Conservation (phyloP, 2,113 vertebrate species). For the Takifugu bimaculatus region DNA sequence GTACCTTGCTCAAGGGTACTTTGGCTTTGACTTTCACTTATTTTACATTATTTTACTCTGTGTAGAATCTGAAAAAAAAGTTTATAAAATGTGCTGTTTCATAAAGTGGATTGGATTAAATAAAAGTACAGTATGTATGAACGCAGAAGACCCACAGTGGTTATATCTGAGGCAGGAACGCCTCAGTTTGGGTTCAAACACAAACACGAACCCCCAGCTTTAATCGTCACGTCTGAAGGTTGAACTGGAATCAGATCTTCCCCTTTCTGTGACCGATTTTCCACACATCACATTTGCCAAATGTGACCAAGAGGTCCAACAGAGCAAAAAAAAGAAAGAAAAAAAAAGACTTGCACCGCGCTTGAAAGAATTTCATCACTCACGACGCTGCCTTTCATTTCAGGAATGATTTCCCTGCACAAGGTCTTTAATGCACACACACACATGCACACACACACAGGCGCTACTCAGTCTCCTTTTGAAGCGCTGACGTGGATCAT, state of each 20-base stretch:
- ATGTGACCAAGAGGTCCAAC: slow-evolving; percentile 56
- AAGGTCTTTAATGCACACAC: slow-evolving; percentile 44
- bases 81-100: too few relatives aligned
- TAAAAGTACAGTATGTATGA: too few relatives aligned
- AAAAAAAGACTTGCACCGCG: slow-evolving; percentile 57
- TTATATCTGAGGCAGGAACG: too few relatives aligned
- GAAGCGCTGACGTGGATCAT: slow-evolving; percentile 26
- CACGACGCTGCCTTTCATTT: slow-evolving; percentile 62
- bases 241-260: slow-evolving; percentile 10
- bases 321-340: slow-evolving; percentile 31
- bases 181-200: too few relatives aligned
- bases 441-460: slow-evolving; percentile 6
- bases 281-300: slow-evolving; percentile 49
- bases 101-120: too few relatives aligned
- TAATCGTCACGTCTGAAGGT: slow-evolving; percentile 15
- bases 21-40: too few relatives aligned
- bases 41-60: too few relatives aligned
- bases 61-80: too few relatives aligned
- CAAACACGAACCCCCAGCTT: background rate
- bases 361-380: slow-evolving; percentile 70
- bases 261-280: too few relatives aligned
- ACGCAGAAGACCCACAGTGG: too few relatives aligned
- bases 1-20: too few relatives aligned
- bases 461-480: slow-evolving; percentile 3
- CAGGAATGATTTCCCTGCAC: slow-evolving; percentile 62